phyloP scores from a whole-genome alignment of 2,113 vertebrate genomes.

The Rhea pennata region DNA sequence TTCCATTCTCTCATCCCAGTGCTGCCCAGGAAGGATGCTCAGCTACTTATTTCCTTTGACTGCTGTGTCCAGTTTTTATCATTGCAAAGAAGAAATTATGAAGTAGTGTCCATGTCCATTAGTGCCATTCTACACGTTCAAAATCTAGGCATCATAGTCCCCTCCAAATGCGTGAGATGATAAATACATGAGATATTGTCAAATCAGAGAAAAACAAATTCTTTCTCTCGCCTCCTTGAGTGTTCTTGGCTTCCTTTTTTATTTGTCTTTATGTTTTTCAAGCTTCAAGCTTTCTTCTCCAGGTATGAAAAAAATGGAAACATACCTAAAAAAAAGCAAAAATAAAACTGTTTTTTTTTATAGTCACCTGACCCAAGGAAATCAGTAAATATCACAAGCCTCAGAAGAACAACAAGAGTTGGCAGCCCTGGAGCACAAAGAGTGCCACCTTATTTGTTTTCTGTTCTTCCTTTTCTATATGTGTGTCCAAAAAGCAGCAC shows the following conservation, averaged over 20 bases:
- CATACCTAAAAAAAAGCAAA: not conserved
- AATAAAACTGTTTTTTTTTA: not conserved
- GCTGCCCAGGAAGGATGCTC: not conserved
- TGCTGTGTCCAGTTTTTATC: not conserved
- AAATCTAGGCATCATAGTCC: not conserved
- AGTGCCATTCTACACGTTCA: not conserved
- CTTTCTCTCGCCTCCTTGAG: not conserved
- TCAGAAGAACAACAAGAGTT: constrained; percentile 8
- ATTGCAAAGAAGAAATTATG: not conserved
- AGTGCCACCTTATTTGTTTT: constrained; percentile 13
- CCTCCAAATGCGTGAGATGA: not conserved
- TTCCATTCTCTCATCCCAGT: not conserved
- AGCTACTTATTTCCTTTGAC: not conserved
- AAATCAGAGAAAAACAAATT: not conserved
- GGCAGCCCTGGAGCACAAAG: not conserved
- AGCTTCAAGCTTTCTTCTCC: not conserved
- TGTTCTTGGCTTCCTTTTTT: constrained; percentile 3
- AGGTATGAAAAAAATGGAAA: not conserved
- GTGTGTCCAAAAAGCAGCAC: not conserved
- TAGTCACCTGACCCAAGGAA: not conserved
- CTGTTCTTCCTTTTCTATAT: constrained; percentile 5
- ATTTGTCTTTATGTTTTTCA: constrained; percentile 25
- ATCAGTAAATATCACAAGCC: constrained; percentile 12
- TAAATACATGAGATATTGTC: not conserved
- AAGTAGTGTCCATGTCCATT: not conserved